Evolutionary conservation across 1,140 invertebrate genomes (phyloP).

Genomic region (Bombus fervidus): DNA sequence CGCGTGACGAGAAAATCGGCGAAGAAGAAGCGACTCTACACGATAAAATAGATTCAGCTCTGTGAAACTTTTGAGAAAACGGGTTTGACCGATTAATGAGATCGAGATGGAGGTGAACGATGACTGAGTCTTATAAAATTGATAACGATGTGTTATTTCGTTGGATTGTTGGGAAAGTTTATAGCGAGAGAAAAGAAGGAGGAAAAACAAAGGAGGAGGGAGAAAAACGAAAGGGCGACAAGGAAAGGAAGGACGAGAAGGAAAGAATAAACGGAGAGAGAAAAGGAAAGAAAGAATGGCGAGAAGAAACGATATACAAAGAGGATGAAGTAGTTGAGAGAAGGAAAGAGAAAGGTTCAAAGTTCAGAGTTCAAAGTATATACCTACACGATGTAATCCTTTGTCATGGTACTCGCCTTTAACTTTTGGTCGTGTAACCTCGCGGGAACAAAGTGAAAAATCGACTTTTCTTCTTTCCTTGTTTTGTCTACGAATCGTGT

Average conservation of each 20-base stretch:
- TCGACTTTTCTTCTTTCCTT: not conserved
- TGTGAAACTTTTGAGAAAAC: no score
- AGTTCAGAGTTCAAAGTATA: no score
- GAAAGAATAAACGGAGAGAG: not conserved
- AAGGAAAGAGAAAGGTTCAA: no score
- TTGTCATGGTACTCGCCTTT: no score
- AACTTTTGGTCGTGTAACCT: not conserved
- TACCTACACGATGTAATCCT: no score
- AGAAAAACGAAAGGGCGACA: not conserved
- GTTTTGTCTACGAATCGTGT: not conserved
- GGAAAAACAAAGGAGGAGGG: not conserved
- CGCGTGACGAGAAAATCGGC: not conserved
- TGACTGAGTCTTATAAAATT: no score
- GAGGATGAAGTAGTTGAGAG: no score
- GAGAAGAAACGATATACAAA: no score
- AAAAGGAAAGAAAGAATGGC: no score
- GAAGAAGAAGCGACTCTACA: not conserved
- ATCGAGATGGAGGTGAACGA: no score
- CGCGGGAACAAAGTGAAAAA: not conserved
- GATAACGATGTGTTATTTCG: no score
- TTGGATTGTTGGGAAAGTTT: no score
- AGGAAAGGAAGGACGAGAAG: not conserved
- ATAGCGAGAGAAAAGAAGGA: not conserved
- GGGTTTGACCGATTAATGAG: not conserved
- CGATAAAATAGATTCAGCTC: not conserved